These are phyloP conservation scores for Lates japonicus DNA, from an alignment of 2,797 vertebrate species.

Conservation along the genomic window DNA sequence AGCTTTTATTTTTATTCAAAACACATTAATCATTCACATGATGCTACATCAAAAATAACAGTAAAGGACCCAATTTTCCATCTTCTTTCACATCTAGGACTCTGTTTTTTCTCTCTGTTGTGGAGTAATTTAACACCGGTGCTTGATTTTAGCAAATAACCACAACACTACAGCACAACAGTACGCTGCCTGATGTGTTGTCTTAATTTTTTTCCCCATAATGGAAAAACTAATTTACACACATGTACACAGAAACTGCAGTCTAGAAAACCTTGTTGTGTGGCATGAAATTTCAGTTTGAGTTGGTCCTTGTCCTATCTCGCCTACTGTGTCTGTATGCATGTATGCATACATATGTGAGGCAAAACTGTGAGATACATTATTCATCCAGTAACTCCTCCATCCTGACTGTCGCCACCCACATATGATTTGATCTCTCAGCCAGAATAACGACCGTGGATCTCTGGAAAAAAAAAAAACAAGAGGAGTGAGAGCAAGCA, in stretches of 20 bases:
- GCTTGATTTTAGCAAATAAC: neutral
- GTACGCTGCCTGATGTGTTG: neutral
- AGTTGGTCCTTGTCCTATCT: neutral
- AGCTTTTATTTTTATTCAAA: conserved; percentile 9
- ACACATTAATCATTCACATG: neutral
- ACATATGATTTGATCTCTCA: conserved; percentile 24
- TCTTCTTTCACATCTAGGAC: neutral
- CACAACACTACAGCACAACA: neutral
- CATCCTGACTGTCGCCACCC: conserved; percentile 19
- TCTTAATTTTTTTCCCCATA: neutral
- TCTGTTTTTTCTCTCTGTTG: neutral
- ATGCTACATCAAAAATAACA: conserved; percentile 3
- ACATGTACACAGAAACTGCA: neutral
- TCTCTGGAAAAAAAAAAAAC: conserved; percentile 34
- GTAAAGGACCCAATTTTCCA: neutral
- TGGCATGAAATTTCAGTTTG: neutral
- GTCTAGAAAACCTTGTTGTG: neutral
- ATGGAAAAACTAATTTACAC: neutral
- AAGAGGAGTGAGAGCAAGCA: conserved; percentile 23
- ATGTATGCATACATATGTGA: neutral
- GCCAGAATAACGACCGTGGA: conserved; percentile 53
- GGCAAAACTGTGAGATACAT: conserved; percentile 23
- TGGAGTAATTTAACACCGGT: neutral
- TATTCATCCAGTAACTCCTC: conserved; percentile 36
- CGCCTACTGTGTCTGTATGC: neutral